A percentile compares a stretch with the other conserved stretches of the same genome.
These are phyloP conservation scores for Timema cristinae DNA, from an alignment of 2,888 invertebrate species.

Conservation along the genomic window DNA sequence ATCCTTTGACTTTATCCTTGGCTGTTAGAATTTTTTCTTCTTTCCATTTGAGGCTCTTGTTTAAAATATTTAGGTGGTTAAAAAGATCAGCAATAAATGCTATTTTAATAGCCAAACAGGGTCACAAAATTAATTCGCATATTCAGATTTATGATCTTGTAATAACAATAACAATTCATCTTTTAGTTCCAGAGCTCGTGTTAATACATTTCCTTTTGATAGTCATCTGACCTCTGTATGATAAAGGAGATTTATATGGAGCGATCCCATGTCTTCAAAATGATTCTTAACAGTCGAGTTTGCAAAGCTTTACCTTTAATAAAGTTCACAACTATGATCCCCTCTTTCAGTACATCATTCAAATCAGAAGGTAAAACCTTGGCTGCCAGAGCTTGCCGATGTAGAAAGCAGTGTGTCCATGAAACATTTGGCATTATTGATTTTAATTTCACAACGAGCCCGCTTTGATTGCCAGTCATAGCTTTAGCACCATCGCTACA, in stretches of 20 bases:
- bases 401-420: no score
- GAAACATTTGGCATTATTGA: no score
- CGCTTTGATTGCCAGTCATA: no score
- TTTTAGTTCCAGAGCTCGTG: neutral
- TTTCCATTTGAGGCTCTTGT: neutral
- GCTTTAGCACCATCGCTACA: no score
- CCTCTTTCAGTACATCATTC: neutral
- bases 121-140: neutral
- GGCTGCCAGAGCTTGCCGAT: no score
- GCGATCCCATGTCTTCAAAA: neutral
- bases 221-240: neutral
- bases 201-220: no score
- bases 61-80: neutral
- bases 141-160: no score
- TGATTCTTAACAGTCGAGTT: constrained; percentile 1
- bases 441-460: no score
- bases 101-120: neutral
- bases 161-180: constrained; percentile 2
- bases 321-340: no score
- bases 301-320: constrained; percentile 3
- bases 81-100: neutral
- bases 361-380: constrained; percentile 3
- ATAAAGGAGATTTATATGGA: neutral
- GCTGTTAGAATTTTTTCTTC: neutral
- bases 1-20: no score